Evolutionary conservation across 2,888 invertebrate species (phyloP), one percentile per base, ranked within the genome.

Genomic region (Dione vanillae): DNA sequence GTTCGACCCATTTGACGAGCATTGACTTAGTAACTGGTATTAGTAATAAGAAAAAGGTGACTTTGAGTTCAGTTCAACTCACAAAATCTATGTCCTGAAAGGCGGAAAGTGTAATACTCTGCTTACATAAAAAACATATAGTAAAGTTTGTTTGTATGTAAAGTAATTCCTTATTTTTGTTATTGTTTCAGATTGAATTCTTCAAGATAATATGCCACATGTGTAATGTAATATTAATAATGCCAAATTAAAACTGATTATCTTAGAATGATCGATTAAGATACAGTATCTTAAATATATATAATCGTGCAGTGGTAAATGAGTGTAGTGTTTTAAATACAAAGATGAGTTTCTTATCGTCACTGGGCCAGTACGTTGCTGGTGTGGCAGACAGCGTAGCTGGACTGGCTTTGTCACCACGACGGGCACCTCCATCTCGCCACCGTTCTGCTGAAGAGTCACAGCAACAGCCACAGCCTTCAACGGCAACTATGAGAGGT

Each of bases 351-450:
- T 97, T 97, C 94, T 95, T 97, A 87, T 96, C 96, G 86, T 96
- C 97, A 51, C 91, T 97, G 80, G 96, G 97, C 82, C 97, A 97
- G 89, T 97, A 97, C 87, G 97, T 97, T 86, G 97, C 96, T 82
- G 97, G 96, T 82, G 95, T 97, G 85, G 97, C 96, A 82, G 97
- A 96, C 90, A 96, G 97, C 85, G 97, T 97, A 78, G 97, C 97
- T 61, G 97, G 96, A 81, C 91, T 97, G 79, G 96, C 95, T 74
- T 90, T 97, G 73, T 96, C 96, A 77, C 96, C 97, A 69, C 96
- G 96, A 76, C 94, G 96, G 75, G 96, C 94, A 83, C 96, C 96
- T 16, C 94, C 96, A 72, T 94, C 95, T 35, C 94, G 96, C 1
- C 96, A 96, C 83, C 95, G 95, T 76, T 95, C 95, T 49, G 92